Evolutionary conservation across 1,140 invertebrate genomes (phyloP).

Genomic region (Heliothis subflexa): DNA sequence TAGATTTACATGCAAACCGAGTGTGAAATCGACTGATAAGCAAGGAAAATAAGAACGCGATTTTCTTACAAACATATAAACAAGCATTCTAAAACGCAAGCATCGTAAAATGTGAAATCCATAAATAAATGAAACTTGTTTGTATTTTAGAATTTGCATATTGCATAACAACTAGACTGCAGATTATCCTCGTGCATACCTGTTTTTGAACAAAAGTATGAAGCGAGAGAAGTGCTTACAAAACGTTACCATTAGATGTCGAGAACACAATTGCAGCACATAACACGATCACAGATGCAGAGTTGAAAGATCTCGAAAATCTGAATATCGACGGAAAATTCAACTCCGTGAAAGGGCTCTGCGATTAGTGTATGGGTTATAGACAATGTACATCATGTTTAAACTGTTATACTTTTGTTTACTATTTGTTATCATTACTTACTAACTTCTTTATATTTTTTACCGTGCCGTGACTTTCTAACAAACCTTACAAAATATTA

Average conservation of each 20-base stretch:
- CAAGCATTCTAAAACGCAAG: background rate
- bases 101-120: background rate
- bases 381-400: constrained; percentile 24
- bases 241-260: background rate
- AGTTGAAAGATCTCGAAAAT: background rate
- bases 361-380: background rate
- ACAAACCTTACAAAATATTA: no score
- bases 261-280: background rate
- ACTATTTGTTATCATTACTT: no score
- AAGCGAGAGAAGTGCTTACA: background rate
- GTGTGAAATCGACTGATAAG: constrained; percentile 18
- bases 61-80: background rate
- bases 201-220: background rate
- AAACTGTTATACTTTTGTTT: no score
- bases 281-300: background rate
- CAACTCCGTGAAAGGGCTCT: background rate
- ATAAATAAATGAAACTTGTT: background rate
- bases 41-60: background rate
- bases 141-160: background rate
- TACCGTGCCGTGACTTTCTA: no score
- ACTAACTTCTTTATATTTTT: no score
- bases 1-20: constrained; percentile 24
- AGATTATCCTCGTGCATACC: background rate
- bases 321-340: background rate
- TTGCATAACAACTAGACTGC: background rate